phyloP scores from a whole-genome alignment of 1,140 invertebrate species.

The Drosophila nebulosa region DNA sequence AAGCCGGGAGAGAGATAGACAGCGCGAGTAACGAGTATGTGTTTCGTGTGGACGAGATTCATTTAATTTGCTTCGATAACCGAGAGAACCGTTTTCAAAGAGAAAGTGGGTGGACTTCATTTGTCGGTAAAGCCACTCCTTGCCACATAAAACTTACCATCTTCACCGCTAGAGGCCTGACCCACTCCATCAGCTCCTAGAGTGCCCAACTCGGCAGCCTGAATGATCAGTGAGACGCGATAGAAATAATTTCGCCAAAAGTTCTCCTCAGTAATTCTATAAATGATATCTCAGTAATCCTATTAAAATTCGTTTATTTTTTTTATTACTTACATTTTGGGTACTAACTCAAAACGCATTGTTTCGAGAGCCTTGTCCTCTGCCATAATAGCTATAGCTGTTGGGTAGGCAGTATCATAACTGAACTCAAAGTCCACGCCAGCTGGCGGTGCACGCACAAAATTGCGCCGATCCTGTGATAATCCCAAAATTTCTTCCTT shows the following conservation, averaged over 20 bases:
- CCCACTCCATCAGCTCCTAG: slow-evolving; percentile 81
- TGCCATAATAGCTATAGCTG: slow-evolving; percentile 95
- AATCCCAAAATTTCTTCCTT: slow-evolving; percentile 97
- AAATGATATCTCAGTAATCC: slow-evolving; percentile 97
- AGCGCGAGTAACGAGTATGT: slow-evolving; percentile 66
- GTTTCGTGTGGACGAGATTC: slow-evolving; percentile 52
- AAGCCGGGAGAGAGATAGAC: slow-evolving; percentile 52
- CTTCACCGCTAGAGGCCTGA: slow-evolving; percentile 80
- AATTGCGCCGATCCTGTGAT: slow-evolving; percentile 98
- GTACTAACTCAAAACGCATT: slow-evolving; percentile 99
- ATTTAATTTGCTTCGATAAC: slow-evolving; percentile 23
- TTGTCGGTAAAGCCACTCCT: background rate
- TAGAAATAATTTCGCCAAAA: slow-evolving; percentile 99
- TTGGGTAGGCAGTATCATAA: slow-evolving; percentile 93
- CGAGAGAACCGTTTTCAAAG: background rate
- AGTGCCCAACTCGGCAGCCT: slow-evolving; percentile 91
- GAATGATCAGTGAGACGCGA: slow-evolving; percentile 97
- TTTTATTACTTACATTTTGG: slow-evolving; percentile 91
- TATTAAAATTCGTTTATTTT: too few species aligned
- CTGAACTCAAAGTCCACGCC: slow-evolving; percentile 98
- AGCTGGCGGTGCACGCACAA: slow-evolving; percentile 96
- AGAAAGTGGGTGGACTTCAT: background rate
- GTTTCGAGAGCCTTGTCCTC: slow-evolving; percentile 97
- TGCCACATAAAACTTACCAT: slow-evolving; percentile 65
- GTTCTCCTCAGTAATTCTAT: slow-evolving; percentile 97